Percentiles rank a stretch among this genome's conserved stretches.
Conservation (phyloP, 64 coral and sea anemone species). For the Acropora tenuis region DNA sequence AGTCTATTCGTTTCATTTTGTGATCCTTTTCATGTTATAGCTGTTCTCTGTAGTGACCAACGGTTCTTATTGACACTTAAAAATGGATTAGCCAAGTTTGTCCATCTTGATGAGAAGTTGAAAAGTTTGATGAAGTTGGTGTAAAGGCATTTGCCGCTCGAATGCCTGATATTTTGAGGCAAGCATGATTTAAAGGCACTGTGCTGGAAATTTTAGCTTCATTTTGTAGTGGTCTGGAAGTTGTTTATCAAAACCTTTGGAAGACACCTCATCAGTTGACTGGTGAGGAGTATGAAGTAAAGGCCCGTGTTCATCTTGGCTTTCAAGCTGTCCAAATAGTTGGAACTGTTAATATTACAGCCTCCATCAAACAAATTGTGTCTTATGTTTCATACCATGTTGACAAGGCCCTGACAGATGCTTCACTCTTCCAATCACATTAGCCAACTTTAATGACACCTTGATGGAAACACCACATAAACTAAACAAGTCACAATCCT, state of each 20-base stretch:
- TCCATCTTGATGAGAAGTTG: neutral
- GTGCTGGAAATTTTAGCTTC: slow-evolving; percentile 36
- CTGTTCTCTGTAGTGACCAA: slow-evolving; percentile 26
- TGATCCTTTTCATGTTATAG: neutral
- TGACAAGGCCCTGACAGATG: no score
- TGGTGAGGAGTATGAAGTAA: slow-evolving; percentile 30
- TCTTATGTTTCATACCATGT: slow-evolving; percentile 52
- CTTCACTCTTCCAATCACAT: slow-evolving; percentile 2
- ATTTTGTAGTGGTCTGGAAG: slow-evolving; percentile 33
- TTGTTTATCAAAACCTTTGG: slow-evolving; percentile 45
- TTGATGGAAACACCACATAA: slow-evolving; percentile 37
- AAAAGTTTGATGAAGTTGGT: slow-evolving; percentile 49
- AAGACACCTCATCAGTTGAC: slow-evolving; percentile 36
- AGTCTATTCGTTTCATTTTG: neutral
- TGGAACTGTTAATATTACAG: slow-evolving; percentile 45
- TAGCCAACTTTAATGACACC: slow-evolving; percentile 17
- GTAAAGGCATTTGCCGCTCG: slow-evolving; percentile 35
- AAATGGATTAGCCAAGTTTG: slow-evolving; percentile 21
- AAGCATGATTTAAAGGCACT: slow-evolving; percentile 27
- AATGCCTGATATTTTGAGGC: slow-evolving; percentile 13
- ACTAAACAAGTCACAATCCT: slow-evolving; percentile 28
- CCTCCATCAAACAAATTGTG: slow-evolving; percentile 27
- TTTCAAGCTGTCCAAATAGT: slow-evolving; percentile 53
- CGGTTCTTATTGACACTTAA: slow-evolving; percentile 11
- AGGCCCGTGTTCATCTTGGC: slow-evolving; percentile 34